Conservation (phyloP, 2,797 vertebrate species). For the Trematomus bernacchii region DNA sequence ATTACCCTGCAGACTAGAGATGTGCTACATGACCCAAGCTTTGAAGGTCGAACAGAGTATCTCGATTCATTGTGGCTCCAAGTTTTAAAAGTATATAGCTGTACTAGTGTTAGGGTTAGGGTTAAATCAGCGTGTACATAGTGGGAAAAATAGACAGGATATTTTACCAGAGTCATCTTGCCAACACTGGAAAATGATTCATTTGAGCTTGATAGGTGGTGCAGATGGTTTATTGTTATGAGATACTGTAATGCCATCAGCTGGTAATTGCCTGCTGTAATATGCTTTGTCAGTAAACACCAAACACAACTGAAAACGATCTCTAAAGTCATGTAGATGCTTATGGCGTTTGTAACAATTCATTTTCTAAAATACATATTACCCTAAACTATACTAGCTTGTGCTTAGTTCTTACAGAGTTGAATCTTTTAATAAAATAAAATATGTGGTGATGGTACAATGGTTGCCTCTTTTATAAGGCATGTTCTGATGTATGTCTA, state of each 20-base stretch:
- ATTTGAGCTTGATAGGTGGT: background rate
- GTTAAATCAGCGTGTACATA: too few species aligned
- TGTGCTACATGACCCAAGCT: background rate
- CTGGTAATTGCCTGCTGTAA: conserved; percentile 12
- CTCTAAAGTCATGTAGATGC: conserved; percentile 1
- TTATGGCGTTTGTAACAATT: background rate
- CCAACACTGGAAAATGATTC: background rate
- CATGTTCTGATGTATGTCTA: background rate
- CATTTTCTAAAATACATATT: background rate
- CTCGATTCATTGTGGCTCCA: background rate
- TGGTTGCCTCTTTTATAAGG: background rate
- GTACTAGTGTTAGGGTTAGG: background rate
- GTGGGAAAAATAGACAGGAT: background rate
- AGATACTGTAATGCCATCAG: conserved; percentile 10
- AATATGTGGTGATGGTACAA: background rate
- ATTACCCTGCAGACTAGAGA: background rate
- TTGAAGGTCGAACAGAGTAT: conserved; percentile 5
- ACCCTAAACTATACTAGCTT: background rate
- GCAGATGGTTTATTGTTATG: conserved; percentile 28
- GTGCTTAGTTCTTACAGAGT: background rate
- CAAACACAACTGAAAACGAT: conserved; percentile 4
- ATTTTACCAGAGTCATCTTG: background rate
- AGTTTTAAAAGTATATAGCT: background rate
- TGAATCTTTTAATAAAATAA: background rate
- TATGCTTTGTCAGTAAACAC: conserved; percentile 1